Evolutionary conservation across 1,140 invertebrate species (phyloP).

Genomic region (Geopemphigus sp.): DNA sequence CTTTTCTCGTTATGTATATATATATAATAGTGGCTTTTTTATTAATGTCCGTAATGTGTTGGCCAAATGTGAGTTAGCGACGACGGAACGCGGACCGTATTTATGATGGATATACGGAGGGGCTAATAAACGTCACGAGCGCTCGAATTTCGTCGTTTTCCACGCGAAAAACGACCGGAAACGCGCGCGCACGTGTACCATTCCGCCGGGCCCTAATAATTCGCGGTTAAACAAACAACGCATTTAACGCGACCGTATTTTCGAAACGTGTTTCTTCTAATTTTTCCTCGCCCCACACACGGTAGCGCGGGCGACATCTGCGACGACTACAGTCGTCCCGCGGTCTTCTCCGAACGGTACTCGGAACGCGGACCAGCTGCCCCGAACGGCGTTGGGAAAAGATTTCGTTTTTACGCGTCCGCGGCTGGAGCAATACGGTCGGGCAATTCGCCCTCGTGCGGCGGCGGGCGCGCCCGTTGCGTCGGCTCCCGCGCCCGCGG

Average conservation of each 20-base stretch:
- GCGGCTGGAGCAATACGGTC: constrained; percentile 21
- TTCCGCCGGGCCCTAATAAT: neutral
- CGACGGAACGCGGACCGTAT: too few species aligned
- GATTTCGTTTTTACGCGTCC: constrained; percentile 38
- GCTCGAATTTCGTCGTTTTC: too few species aligned
- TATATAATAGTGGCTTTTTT: too few species aligned
- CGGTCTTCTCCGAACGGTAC: neutral
- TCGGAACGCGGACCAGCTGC: constrained; percentile 28
- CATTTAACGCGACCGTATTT: constrained; percentile 34
- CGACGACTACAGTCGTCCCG: neutral
- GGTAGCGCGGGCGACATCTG: constrained; percentile 19
- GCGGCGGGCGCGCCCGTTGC: too few species aligned
- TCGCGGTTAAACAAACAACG: constrained; percentile 32
- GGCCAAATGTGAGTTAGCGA: too few species aligned
- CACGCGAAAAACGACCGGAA: too few species aligned
- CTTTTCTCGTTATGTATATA: too few species aligned
- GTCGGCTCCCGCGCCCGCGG: too few species aligned
- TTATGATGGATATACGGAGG: too few species aligned
- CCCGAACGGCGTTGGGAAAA: constrained; percentile 32
- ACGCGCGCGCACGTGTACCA: neutral
- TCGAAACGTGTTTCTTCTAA: constrained; percentile 45
- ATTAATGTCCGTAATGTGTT: too few species aligned
- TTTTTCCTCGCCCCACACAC: constrained; percentile 1
- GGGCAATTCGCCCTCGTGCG: neutral
- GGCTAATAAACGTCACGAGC: too few species aligned